phyloP scores from a whole-genome alignment of 2,113 vertebrate species.

The Scopus umbretta region DNA sequence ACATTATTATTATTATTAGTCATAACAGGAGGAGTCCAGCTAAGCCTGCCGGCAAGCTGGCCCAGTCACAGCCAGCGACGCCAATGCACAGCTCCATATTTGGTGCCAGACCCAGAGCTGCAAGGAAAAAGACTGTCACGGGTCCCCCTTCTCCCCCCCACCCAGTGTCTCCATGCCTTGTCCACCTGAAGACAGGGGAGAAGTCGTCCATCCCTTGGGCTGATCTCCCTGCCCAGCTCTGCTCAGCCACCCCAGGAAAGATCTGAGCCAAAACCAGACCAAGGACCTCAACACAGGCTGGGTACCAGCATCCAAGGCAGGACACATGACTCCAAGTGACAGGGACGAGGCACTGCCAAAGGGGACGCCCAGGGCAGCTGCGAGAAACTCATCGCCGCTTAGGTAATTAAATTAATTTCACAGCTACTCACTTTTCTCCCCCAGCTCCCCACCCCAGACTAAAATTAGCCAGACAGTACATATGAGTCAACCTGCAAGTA shows the following conservation, averaged over 20 bases:
- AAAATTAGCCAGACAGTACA: conserved; percentile 58
- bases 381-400: background rate
- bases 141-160: background rate
- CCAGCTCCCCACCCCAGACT: conserved; percentile 18
- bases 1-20: conserved; percentile 10
- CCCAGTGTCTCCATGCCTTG: background rate
- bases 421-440: conserved; percentile 36
- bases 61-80: background rate
- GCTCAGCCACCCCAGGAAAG: background rate
- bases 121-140: background rate
- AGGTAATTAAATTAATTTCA: conserved; percentile 63
- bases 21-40: background rate
- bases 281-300: background rate
- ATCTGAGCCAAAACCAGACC: background rate
- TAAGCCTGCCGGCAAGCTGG: background rate
- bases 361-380: background rate
- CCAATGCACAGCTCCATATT: background rate
- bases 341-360: background rate
- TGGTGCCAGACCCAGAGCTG: background rate
- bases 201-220: background rate
- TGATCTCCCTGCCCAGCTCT: background rate
- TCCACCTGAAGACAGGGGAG: background rate
- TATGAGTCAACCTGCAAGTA: conserved; percentile 47
- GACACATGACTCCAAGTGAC: background rate
- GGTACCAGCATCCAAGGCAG: background rate